These are phyloP conservation scores for Engraulis encrasicolus DNA, from an alignment of 2,113 vertebrate genomes.

Conservation along the genomic window DNA sequence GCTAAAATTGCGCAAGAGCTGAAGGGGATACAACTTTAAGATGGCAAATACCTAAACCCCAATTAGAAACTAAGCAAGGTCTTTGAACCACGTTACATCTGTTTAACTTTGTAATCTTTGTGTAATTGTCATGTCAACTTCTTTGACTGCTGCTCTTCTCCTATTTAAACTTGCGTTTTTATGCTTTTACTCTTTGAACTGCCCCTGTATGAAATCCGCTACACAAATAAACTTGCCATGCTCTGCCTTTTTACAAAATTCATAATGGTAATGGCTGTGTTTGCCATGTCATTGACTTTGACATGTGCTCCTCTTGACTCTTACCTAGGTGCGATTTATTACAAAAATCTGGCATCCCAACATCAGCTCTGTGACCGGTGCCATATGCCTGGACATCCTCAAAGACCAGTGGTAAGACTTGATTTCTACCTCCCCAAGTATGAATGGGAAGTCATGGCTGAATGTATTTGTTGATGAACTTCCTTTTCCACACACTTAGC, in stretches of 20 bases:
- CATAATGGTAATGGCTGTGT: no score
- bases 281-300: neutral
- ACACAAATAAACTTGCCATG: no score
- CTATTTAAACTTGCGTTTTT: no score
- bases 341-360: constrained; percentile 99
- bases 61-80: neutral
- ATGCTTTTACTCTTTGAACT: no score
- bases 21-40: neutral
- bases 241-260: no score
- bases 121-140: neutral
- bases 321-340: constrained; percentile 95
- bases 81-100: neutral
- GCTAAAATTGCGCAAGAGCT: neutral
- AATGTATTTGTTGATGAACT: neutral
- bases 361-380: constrained; percentile 99
- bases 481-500: neutral
- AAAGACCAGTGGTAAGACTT: constrained; percentile 98
- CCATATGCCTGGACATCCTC: constrained; percentile 99
- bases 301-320: constrained; percentile 25
- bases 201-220: no score
- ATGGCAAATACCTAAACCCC: neutral
- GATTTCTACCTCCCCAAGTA: neutral
- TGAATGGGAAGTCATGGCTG: no score
- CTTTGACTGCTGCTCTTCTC: no score
- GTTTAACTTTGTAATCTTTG: neutral